Conservation (phyloP, 2,888 invertebrate species). For the Eupelmus urozonus region DNA sequence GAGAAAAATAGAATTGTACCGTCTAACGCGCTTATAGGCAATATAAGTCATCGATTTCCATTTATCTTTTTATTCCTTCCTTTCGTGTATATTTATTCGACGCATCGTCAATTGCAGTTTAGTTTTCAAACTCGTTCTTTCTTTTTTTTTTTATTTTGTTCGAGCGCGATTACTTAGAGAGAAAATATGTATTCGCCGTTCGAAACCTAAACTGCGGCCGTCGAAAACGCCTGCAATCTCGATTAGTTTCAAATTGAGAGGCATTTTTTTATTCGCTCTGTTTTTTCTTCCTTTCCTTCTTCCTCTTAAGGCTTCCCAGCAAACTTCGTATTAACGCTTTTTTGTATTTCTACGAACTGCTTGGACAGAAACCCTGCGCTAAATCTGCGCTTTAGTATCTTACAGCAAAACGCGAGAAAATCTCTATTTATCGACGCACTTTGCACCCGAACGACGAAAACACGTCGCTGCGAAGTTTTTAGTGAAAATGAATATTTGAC, state of each 20-base stretch:
- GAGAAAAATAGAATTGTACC: conserved; percentile 66
- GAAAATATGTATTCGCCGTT: conserved; percentile 52
- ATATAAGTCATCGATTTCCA: conserved; percentile 55
- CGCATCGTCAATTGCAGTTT: conserved; percentile 39
- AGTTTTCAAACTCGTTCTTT: conserved; percentile 53
- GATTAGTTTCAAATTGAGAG: conserved; percentile 4
- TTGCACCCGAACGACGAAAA: conserved; percentile 13
- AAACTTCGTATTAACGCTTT: conserved; percentile 19
- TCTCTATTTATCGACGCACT: conserved; percentile 16
- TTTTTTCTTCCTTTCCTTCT: conserved; percentile 9
- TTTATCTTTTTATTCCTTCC: conserved; percentile 43
- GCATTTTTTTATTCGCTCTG: conserved; percentile 1
- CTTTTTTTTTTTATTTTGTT: conserved; percentile 53
- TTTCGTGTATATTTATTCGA: conserved; percentile 39
- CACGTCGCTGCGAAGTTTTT: conserved; percentile 1
- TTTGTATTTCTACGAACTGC: conserved; percentile 18
- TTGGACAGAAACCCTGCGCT: conserved; percentile 37
- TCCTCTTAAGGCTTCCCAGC: conserved; percentile 43
- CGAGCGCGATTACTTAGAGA: conserved; percentile 36
- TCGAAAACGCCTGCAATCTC: conserved; percentile 1
- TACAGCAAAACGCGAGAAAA: conserved; percentile 36
- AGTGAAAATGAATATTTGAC: background rate
- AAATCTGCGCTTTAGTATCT: conserved; percentile 35
- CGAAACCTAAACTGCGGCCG: conserved; percentile 46
- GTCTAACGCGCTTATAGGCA: conserved; percentile 61